Evolutionary conservation across 2,888 invertebrate species (phyloP), one percentile per base, ranked within the genome.

Genomic region (Acrobasis consociella): DNA sequence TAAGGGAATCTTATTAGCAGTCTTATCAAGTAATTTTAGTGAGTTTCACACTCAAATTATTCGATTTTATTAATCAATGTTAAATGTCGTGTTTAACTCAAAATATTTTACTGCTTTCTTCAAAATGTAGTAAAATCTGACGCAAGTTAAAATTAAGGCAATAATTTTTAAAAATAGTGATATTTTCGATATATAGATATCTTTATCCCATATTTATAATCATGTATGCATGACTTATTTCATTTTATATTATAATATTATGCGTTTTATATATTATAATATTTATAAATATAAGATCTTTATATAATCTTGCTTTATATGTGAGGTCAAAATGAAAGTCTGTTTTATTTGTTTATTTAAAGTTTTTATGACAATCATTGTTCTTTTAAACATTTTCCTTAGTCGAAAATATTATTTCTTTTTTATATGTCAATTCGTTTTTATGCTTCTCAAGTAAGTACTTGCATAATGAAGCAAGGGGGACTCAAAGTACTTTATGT

Each of bases 111-210:
- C 64, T 65, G 67, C 64, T 67, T 67, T 71, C 71, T 72, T 64
- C 15, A 67, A 60, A 66, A 69, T 67, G 65, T 71, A 74, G 46
- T 11, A 46, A n/a, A 81, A 82, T 56, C 84, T 85, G 90, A 85
- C 83, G 89, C 86, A 87, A 89, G 86, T 84, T 85, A 79, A 80
- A 77, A 68, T 69, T 63, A 58, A 62, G 61, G 22, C 11, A 60
- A 56, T 60, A 37, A 56, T 62, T 15, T 63, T 39, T 15, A 17
- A 50, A 50, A 64, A 64, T 46, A 22, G 62, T 49, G 49, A 63
- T 55, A 63, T 66, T 61, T 16, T 66, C 59, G 60, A 65, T 58
- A 60, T 53, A 58, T 64, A 65, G 59, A 65, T 22, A 22, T 22
- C 5, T 31, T 5, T 31, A 31, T 31, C 31, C 2, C 61, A 62